Percentiles rank a stretch among this genome's conserved stretches.
These are phyloP conservation scores for Drosophila nigrodunni DNA, from an alignment of 1,140 invertebrate genomes.

Conservation along the genomic window DNA sequence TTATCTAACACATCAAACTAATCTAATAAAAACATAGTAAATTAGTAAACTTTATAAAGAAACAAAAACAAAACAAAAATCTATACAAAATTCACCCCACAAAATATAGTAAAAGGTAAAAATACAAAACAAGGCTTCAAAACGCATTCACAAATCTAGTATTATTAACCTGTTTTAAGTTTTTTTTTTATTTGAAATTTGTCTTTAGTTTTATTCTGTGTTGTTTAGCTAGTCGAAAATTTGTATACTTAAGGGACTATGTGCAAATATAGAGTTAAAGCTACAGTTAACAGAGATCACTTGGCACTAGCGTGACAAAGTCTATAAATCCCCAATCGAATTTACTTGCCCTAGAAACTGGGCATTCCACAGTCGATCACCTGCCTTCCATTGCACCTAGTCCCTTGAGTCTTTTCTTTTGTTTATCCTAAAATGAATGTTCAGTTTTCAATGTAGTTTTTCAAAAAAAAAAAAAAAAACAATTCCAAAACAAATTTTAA, in stretches of 20 bases:
- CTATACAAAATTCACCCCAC: constrained; percentile 68
- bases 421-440: constrained; percentile 22
- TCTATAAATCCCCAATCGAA: too few species aligned
- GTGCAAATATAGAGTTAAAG: constrained; percentile 4
- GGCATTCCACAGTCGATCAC: too few species aligned
- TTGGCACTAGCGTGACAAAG: too few species aligned
- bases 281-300: neutral
- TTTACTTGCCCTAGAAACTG: too few species aligned
- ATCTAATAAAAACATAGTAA: constrained; percentile 56
- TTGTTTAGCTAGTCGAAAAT: constrained; percentile 51
- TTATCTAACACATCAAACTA: constrained; percentile 51
- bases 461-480: constrained; percentile 17
- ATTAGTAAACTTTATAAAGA: constrained; percentile 21
- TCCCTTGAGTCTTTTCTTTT: constrained; percentile 5
- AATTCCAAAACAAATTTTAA: constrained; percentile 45
- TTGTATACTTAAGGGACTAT: constrained; percentile 16
- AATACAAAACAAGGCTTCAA: constrained; percentile 58
- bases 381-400: constrained; percentile 14
- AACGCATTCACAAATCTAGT: constrained; percentile 76
- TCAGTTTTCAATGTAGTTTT: constrained; percentile 53
- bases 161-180: constrained; percentile 37
- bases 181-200: constrained; percentile 41
- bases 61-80: constrained; percentile 38
- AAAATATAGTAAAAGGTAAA: constrained; percentile 82
- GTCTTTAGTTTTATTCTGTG: constrained; percentile 33